A percentile compares a stretch with the other conserved stretches of the same genome.
These are phyloP conservation scores for Cyrtodaria siliqua DNA, from an alignment of 2,888 invertebrate species.

Conservation along the genomic window DNA sequence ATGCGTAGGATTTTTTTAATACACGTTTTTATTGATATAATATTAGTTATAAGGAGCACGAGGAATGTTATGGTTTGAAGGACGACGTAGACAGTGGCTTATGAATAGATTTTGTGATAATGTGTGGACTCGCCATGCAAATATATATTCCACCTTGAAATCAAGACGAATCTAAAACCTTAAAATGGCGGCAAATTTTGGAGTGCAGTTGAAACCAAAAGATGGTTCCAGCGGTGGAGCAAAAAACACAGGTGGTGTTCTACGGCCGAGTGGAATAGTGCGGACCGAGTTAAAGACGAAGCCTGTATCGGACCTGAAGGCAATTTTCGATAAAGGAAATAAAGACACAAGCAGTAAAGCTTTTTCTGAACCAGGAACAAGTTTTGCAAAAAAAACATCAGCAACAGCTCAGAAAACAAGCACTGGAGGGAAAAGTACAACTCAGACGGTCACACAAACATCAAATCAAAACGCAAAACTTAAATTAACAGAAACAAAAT, in stretches of 20 bases:
- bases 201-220: constrained; percentile 48
- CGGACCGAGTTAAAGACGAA: constrained; percentile 53
- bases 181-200: constrained; percentile 54
- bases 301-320: constrained; percentile 60
- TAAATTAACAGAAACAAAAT: background rate
- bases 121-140: too few relatives aligned
- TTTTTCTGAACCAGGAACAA: constrained; percentile 13
- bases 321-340: constrained; percentile 58
- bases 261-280: constrained; percentile 25
- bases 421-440: background rate
- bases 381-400: constrained; percentile 10
- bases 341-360: constrained; percentile 22
- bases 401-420: constrained; percentile 10
- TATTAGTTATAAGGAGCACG: too few relatives aligned
- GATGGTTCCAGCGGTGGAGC: constrained; percentile 17
- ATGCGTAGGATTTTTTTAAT: too few relatives aligned
- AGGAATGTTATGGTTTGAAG: too few relatives aligned
- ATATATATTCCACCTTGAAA: too few relatives aligned
- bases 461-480: background rate
- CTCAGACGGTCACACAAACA: background rate
- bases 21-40: too few relatives aligned
- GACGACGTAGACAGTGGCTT: too few relatives aligned
- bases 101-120: too few relatives aligned
- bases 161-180: background rate
- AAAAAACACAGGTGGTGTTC: background rate